These are phyloP conservation scores for Cantharis rufa DNA, from an alignment of 2,888 invertebrate species.

Conservation along the genomic window DNA sequence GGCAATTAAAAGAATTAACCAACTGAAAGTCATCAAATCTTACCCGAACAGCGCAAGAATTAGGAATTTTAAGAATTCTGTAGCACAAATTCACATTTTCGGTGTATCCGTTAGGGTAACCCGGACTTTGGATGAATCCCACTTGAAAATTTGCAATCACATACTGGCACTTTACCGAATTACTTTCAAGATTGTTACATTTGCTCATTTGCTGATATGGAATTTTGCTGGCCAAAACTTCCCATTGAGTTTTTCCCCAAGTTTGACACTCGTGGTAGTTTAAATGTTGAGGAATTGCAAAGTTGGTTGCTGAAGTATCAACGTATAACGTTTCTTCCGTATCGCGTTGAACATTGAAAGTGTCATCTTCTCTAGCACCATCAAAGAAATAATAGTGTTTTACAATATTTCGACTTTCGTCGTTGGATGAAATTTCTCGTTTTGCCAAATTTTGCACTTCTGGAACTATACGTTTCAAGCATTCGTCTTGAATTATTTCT, in stretches of 20 bases:
- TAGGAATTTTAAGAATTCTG: conserved; percentile 53
- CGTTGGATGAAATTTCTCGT: background rate
- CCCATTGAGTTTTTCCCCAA: conserved; percentile 38
- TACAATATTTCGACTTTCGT: conserved; percentile 1
- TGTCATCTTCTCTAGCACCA: conserved; percentile 39
- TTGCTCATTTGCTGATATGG: conserved; percentile 37
- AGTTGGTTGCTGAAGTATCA: conserved; percentile 40
- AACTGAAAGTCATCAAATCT: conserved; percentile 56
- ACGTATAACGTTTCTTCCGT: conserved; percentile 46
- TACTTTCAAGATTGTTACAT: conserved; percentile 23
- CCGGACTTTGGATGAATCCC: conserved; percentile 55
- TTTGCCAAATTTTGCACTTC: background rate
- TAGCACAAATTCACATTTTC: conserved; percentile 55
- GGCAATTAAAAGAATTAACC: conserved; percentile 52
- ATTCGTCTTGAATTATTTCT: conserved; percentile 62
- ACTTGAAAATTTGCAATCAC: conserved; percentile 33
- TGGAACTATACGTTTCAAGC: conserved; percentile 50
- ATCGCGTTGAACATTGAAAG: conserved; percentile 34
- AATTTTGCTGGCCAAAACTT: conserved; percentile 26
- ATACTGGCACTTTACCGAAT: conserved; percentile 12
- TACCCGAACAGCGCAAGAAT: conserved; percentile 53
- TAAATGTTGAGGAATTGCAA: conserved; percentile 23
- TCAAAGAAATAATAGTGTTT: conserved; percentile 47
- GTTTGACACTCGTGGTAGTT: conserved; percentile 34
- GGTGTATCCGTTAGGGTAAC: conserved; percentile 56